A percentile compares a stretch with the other conserved stretches of the same genome.
Evolutionary conservation across 2,888 invertebrate species (phyloP).

Genomic region (Dromius quadrimaculatus): DNA sequence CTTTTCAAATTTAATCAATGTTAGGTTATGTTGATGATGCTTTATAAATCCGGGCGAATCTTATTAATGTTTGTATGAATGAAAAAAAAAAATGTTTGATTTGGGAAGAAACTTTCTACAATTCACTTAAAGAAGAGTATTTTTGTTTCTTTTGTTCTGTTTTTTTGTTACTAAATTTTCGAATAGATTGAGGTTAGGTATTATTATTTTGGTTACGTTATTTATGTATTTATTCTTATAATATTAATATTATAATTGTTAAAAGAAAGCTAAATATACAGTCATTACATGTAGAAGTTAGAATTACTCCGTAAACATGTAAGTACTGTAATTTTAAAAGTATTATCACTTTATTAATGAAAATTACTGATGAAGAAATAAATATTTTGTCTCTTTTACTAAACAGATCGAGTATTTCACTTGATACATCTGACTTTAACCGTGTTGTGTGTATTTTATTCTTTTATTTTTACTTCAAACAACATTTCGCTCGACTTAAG

Average conservation of each 20-base stretch:
- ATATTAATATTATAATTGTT: conserved; percentile 42
- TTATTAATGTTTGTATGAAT: conserved; percentile 34
- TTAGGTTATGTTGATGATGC: too few species aligned
- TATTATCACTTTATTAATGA: conserved; percentile 38
- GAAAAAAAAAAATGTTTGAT: conserved; percentile 37
- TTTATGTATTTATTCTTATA: conserved; percentile 52
- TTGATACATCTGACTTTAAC: conserved; percentile 20
- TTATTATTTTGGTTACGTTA: conserved; percentile 50
- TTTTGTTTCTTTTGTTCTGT: conserved; percentile 21
- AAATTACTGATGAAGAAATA: conserved; percentile 26
- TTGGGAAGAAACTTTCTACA: conserved; percentile 34
- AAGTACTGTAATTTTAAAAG: conserved; percentile 36
- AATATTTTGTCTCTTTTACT: conserved; percentile 32
- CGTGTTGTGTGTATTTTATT: conserved; percentile 40
- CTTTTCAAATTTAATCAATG: too few species aligned
- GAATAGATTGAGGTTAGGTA: conserved; percentile 47
- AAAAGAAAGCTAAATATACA: conserved; percentile 31
- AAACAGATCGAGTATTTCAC: conserved; percentile 45
- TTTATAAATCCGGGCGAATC: too few species aligned
- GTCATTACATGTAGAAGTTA: conserved; percentile 35
- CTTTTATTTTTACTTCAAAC: conserved; percentile 17
- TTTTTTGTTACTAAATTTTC: conserved; percentile 45
- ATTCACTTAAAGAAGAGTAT: conserved; percentile 13
- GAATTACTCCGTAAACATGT: conserved; percentile 12
- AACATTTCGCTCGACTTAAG: conserved; percentile 1